Evolutionary conservation across 2,113 vertebrate genomes (phyloP), one percentile per base, ranked within the genome.

Genomic region (Atherinomorus stipes): DNA sequence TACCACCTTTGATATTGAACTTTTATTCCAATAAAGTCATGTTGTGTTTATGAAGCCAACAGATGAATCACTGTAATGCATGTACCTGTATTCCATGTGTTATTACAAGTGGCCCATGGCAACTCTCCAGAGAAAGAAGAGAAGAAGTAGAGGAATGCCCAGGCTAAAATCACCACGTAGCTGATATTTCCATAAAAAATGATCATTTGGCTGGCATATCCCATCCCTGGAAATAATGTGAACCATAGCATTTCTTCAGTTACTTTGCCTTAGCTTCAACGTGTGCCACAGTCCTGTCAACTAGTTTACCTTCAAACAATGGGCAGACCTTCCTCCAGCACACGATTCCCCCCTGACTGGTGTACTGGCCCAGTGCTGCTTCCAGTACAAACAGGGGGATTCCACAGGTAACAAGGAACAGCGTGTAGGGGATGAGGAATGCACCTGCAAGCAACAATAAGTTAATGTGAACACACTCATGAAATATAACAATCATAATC

Each of bases 61-160:
- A 34, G 31, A 34, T 34, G 31, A 34, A 34, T 34, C 31, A 34
- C 8, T 34, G 31, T 34, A 6, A 34, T 9, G 31, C 31, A 34
- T 9, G 8, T 34, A 34, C 96, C 95, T 90, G 96, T 96, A 42
- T 98, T 97, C 96, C 96, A 98, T 6, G 92, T 91, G 0, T 98
- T 95, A 79, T 84, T 89, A 51, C 96, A 97, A 76, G 88, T 94
- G 63, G 95, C 92, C 96, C 96, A 98, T 0, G 96, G 96, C 16
- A 97, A 93, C 70, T 95, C 84, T 0, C 76, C 74, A 67, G 94
- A 95, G 84, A 98, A 96, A 0, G 95, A 96, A 58, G 94, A 95
- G 83, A 97, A 96, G 79, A 98, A 88, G 92, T 97, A 98, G 81
- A 98, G 54, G 34, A 92, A 88, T 6, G 88, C 90, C 91, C 92